Evolutionary conservation across 2,797 vertebrate genomes (phyloP), one percentile per base, ranked within the genome.

Genomic region (Echeneis naucrates): DNA sequence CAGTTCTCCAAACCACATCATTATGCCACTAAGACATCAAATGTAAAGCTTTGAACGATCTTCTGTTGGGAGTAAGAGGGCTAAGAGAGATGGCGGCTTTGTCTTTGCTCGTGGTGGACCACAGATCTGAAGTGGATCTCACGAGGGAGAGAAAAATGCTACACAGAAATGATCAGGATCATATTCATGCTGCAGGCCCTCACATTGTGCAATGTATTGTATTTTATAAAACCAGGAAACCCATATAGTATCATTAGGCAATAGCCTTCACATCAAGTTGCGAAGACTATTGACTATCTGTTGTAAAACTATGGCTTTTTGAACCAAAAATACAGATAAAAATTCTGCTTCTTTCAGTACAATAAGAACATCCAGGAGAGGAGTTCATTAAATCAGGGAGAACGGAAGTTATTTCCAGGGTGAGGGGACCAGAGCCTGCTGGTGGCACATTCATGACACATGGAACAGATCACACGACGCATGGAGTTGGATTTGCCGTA

Each of bases 381-480:
- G 58, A 81, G 70, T 88, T 74, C 52, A 73, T 88, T 78, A 84
- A 83, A 83, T 52, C 23, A 72, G 80, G 64, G 62, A 54, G 72
- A 85, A 52, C 78, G 76, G 87, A 89, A 91, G 88, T 89, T 55
- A 83, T 87, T 89, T 87, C 54, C 78, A 83, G 76, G 40, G 47
- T 72, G 72, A 73, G 72, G 69, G 60, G 74, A 69, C 70, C 70
- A 55, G 67, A 81, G 87, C 81, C 81, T 85, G 83, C 85, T 85
- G 85, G 89, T 87, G 89, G 86, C 87, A 86, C 83, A 84, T 84
- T 80, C 77, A 13, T 65, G 81, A 87, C 92, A 93, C 88, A 93
- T 93, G 92, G 92, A 93, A 93, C 74, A 91, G 74, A 91, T 93
- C 90, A 92, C 85, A 81, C 84, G 24, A 80, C 45, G 76, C 84